Evolutionary conservation across 2,797 vertebrate genomes (phyloP).

Genomic region (Sebastes cheni): DNA sequence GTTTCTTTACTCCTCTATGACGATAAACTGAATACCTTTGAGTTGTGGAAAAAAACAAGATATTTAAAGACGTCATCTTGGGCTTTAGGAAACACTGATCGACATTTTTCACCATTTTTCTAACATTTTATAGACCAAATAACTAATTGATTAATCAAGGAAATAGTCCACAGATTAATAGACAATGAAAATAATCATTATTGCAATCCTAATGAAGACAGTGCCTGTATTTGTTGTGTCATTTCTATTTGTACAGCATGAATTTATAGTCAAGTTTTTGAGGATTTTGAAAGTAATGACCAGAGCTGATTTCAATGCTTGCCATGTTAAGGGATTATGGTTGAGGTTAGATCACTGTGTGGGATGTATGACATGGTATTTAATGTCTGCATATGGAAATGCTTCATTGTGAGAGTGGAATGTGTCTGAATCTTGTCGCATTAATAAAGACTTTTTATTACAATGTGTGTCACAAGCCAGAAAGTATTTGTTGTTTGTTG

Average conservation of each 20-base stretch:
- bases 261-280: neutral
- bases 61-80: too few species aligned
- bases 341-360: constrained; percentile 29
- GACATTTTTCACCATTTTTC: too few species aligned
- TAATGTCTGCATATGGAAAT: constrained; percentile 36
- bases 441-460: constrained; percentile 39
- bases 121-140: too few species aligned
- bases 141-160: too few species aligned
- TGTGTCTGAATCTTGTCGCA: constrained; percentile 27
- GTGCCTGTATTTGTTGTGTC: constrained; percentile 8
- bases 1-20: too few species aligned
- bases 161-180: too few species aligned
- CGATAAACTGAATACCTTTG: too few species aligned
- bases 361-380: constrained; percentile 14
- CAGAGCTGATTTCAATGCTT: constrained; percentile 14
- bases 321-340: constrained; percentile 29
- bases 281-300: constrained; percentile 23
- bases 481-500: neutral
- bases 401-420: constrained; percentile 19
- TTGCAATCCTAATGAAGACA: neutral
- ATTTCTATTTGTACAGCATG: constrained; percentile 15
- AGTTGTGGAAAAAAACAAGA: too few species aligned
- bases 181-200: too few species aligned
- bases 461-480: constrained; percentile 10
- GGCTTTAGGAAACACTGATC: too few species aligned